Conservation (phyloP, 2,797 vertebrate genomes). For the Anas capensis region DNA sequence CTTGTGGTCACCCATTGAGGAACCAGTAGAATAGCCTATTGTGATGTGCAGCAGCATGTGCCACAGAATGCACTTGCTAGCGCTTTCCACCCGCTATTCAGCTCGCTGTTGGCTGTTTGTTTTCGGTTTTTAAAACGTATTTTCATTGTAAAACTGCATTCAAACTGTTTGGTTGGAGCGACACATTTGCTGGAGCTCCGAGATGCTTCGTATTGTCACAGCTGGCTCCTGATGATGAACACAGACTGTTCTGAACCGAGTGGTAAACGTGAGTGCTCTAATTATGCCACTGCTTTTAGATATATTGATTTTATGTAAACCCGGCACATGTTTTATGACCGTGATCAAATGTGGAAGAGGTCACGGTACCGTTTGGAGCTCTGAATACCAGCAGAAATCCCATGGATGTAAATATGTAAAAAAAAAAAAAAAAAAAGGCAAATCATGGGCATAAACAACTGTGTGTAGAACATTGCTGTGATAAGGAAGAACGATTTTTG, state of each 20-base stretch:
- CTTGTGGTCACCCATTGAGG: background rate
- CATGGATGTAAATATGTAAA: background rate
- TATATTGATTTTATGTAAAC: slow-evolving; percentile 29
- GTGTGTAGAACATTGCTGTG: background rate
- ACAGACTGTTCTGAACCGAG: background rate
- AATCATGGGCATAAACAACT: background rate
- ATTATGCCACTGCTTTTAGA: background rate
- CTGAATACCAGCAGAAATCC: background rate
- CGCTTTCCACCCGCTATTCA: slow-evolving; percentile 60
- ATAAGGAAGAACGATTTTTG: background rate
- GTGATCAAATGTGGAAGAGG: background rate
- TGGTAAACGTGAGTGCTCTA: slow-evolving; percentile 60
- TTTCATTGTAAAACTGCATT: slow-evolving; percentile 47
- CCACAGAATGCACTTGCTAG: slow-evolving; percentile 61
- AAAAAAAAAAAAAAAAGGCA: background rate
- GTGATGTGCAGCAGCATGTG: slow-evolving; percentile 32
- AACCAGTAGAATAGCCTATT: background rate
- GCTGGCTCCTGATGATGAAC: slow-evolving; percentile 21
- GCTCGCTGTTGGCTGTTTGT: slow-evolving; percentile 41
- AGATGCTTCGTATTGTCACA: slow-evolving; percentile 33
- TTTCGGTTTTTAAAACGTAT: slow-evolving; percentile 65
- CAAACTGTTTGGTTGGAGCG: slow-evolving; percentile 12
- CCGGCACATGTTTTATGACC: background rate
- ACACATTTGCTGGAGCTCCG: slow-evolving; percentile 18
- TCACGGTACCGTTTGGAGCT: background rate